Percentiles rank a stretch among this genome's conserved stretches.
Conservation (phyloP, 2,888 invertebrate species). For the Microctonus hyperodae region DNA sequence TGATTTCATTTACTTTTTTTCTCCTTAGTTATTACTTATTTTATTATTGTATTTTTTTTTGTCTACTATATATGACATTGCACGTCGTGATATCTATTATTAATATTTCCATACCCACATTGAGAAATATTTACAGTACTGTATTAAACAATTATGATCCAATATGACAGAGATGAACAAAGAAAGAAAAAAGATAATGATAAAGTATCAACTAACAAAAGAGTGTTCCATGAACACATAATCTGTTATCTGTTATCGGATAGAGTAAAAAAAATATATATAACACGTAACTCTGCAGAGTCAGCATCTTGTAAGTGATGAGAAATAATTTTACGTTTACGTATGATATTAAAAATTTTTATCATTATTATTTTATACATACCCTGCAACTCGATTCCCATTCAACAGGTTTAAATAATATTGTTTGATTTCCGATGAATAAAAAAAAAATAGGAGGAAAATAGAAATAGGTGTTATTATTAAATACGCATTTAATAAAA, state of each 20-base stretch:
- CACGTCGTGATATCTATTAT: too few species aligned
- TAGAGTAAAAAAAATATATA: background rate
- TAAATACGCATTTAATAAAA: background rate
- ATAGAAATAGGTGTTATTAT: too few species aligned
- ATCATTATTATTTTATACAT: background rate
- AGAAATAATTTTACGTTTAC: background rate
- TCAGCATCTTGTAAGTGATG: background rate
- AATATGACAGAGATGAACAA: too few species aligned
- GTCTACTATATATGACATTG: too few species aligned
- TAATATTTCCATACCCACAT: background rate
- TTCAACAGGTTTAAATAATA: background rate
- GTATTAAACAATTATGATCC: background rate
- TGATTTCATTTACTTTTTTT: constrained; percentile 11
- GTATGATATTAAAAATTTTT: background rate
- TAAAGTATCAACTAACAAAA: too few species aligned
- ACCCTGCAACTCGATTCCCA: background rate
- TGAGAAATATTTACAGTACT: background rate
- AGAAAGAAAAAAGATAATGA: too few species aligned
- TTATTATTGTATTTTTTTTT: background rate
- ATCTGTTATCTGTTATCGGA: background rate
- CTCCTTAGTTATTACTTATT: background rate
- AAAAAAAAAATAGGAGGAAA: background rate
- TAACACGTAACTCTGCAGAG: background rate
- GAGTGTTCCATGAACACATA: background rate
- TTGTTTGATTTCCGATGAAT: background rate